These are phyloP conservation scores for Myripristis jacobus DNA, from an alignment of 2,797 vertebrate species.

Conservation along the genomic window DNA sequence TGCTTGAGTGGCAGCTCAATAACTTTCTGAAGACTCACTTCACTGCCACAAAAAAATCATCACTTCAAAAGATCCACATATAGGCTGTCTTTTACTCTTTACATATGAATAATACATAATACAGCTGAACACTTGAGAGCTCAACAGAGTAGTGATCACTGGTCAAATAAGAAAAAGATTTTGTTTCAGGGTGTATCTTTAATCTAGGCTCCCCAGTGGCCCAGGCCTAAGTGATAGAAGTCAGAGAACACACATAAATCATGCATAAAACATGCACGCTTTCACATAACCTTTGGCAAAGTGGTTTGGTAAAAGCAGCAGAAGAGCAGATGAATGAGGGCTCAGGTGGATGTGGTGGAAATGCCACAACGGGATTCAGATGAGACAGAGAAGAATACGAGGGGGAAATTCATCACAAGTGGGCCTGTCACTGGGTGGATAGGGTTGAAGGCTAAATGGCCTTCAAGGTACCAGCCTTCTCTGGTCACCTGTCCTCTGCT, in stretches of 20 bases:
- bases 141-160: conserved; percentile 22
- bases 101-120: conserved; percentile 38
- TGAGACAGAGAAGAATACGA: conserved; percentile 48
- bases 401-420: conserved; percentile 51
- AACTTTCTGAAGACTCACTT: background rate
- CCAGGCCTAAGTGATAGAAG: conserved; percentile 34
- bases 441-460: conserved; percentile 32
- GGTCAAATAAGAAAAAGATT: conserved; percentile 24
- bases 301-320: conserved; percentile 38
- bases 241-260: conserved; percentile 43
- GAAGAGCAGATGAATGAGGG: conserved; percentile 61
- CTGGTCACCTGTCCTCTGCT: conserved; percentile 34
- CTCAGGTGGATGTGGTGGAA: conserved; percentile 52
- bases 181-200: conserved; percentile 13
- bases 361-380: conserved; percentile 48
- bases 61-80: conserved; percentile 15
- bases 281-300: conserved; percentile 44
- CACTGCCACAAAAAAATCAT: background rate
- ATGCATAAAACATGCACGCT: conserved; percentile 59
- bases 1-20: conserved; percentile 10
- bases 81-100: conserved; percentile 1
- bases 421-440: background rate
- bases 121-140: conserved; percentile 15
- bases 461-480: conserved; percentile 42
- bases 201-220: conserved; percentile 35